These are phyloP conservation scores for Orthonevra nobilis DNA, from an alignment of 2,888 invertebrate genomes.

Conservation along the genomic window DNA sequence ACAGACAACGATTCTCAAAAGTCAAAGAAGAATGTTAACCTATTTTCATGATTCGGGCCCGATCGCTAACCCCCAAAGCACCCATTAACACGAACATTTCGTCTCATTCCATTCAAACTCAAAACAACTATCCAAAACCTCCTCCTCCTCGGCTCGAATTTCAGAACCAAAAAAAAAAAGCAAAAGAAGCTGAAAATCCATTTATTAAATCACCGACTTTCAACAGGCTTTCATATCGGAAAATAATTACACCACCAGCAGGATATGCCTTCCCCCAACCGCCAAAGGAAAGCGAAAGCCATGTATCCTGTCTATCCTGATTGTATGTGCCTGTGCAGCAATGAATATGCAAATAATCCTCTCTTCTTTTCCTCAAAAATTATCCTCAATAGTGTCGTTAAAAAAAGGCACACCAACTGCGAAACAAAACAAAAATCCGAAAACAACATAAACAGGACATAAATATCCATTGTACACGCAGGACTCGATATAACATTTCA, in stretches of 20 bases:
- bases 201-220: constrained; percentile 71
- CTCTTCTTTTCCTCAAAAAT: constrained; percentile 61
- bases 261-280: neutral
- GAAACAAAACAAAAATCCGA: constrained; percentile 28
- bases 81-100: constrained; percentile 66
- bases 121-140: constrained; percentile 25
- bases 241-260: constrained; percentile 72
- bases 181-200: constrained; percentile 22
- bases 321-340: constrained; percentile 47
- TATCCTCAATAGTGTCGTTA: constrained; percentile 70
- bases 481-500: constrained; percentile 29
- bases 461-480: constrained; percentile 70
- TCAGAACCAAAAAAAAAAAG: constrained; percentile 4
- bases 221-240: constrained; percentile 73
- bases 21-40: constrained; percentile 41
- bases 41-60: constrained; percentile 35
- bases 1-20: neutral
- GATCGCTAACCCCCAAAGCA: constrained; percentile 39
- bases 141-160: too few relatives aligned
- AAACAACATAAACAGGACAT: constrained; percentile 69
- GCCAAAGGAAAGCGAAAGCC: constrained; percentile 50
- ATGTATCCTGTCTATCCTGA: constrained; percentile 17
- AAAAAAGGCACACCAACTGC: constrained; percentile 47
- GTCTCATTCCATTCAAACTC: constrained; percentile 12
- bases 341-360: constrained; percentile 69